Evolutionary conservation across 2,113 vertebrate species (phyloP).

Genomic region (Pollachius pollachius): DNA sequence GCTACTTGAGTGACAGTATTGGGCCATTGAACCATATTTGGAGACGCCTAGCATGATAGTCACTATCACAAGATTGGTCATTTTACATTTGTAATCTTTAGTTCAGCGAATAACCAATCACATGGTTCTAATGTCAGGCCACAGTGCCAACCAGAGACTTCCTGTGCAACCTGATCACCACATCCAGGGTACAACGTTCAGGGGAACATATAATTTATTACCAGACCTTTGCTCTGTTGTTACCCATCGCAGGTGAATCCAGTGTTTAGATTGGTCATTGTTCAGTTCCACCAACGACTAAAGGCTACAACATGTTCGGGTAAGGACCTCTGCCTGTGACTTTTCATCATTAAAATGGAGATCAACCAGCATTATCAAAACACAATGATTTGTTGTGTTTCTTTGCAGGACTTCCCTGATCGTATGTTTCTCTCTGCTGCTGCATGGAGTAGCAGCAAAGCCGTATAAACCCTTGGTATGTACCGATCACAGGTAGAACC

Average conservation of each 20-base stretch:
- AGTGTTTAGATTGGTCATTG: background rate
- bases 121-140: no score
- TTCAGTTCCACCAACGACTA: slow-evolving; percentile 15
- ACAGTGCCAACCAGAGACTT: no score
- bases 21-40: no score
- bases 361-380: background rate
- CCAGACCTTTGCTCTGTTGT: slow-evolving; percentile 56
- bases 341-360: background rate
- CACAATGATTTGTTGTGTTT: slow-evolving; percentile 6
- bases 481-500: slow-evolving; percentile 9
- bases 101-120: no score
- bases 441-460: slow-evolving; percentile 54
- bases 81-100: no score
- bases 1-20: no score
- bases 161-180: no score
- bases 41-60: no score
- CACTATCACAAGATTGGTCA: no score
- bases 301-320: slow-evolving; percentile 62
- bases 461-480: slow-evolving; percentile 64
- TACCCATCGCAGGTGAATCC: slow-evolving; percentile 18
- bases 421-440: slow-evolving; percentile 50
- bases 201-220: slow-evolving; percentile 41
- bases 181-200: slow-evolving; percentile 51
- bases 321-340: slow-evolving; percentile 31
- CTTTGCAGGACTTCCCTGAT: slow-evolving; percentile 54